These are phyloP conservation scores for Oryzias woworae DNA, from an alignment of 2,113 vertebrate genomes.

Conservation along the genomic window DNA sequence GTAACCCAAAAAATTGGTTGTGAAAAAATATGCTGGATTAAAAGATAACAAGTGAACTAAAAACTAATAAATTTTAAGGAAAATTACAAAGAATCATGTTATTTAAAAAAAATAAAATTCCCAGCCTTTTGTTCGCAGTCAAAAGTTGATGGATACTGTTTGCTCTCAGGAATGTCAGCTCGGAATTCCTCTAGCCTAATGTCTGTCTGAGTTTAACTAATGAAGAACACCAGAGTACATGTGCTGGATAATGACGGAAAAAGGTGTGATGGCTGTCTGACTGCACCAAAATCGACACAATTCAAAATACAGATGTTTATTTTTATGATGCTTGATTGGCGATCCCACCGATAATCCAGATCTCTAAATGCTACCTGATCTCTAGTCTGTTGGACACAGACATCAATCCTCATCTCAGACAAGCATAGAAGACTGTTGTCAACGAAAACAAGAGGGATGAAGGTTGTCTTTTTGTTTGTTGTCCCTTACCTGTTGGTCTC, in stretches of 20 bases:
- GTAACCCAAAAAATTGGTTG: too few species aligned
- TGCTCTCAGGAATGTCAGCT: slow-evolving; percentile 38
- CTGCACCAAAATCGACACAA: slow-evolving; percentile 21
- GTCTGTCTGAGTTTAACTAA: slow-evolving; percentile 51
- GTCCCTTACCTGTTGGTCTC: slow-evolving; percentile 78
- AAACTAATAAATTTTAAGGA: too few species aligned
- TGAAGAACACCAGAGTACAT: slow-evolving; percentile 42
- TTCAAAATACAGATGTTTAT: background rate
- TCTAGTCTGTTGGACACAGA: background rate
- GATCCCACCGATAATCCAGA: background rate
- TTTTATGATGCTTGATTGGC: background rate
- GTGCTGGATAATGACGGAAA: slow-evolving; percentile 39
- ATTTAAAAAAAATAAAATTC: background rate
- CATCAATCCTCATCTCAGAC: too few species aligned
- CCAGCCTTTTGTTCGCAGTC: slow-evolving; percentile 9
- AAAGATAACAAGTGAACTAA: too few species aligned
- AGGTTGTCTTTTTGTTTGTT: slow-evolving; percentile 10
- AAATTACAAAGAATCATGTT: too few species aligned
- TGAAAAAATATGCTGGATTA: too few species aligned
- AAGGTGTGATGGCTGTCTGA: slow-evolving; percentile 27
- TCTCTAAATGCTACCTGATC: too few species aligned
- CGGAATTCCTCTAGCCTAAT: slow-evolving; percentile 50
- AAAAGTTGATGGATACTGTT: slow-evolving; percentile 40
- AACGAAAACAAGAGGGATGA: slow-evolving; percentile 1
- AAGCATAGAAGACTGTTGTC: slow-evolving; percentile 8